Evolutionary conservation across 2,888 invertebrate species (phyloP), one percentile per base, ranked within the genome.

Genomic region (Drosophila merina): DNA sequence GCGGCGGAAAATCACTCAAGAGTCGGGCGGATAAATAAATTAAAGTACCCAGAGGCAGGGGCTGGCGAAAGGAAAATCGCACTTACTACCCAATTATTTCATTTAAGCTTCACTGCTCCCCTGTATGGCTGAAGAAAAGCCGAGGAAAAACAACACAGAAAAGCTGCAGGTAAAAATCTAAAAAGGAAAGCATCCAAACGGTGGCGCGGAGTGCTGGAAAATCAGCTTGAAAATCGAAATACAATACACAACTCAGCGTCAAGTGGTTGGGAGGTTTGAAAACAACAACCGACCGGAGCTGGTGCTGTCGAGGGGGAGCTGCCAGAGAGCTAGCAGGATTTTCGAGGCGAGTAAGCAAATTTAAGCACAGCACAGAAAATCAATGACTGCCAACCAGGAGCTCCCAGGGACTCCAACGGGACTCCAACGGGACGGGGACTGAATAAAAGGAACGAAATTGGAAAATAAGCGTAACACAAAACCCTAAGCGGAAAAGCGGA

Each of bases 41-140:
- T 79, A 81, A 79, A 66, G 58, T 36, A n/a, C n/a, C 36, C n/a
- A 74, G 64, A 54, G 64, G 72, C 62, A 79, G 60, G 45, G 52
- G 51, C 58, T 62, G 42, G 66, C 49, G 25, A 51, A 54, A 49
- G 42, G 55, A 54, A 75, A 70, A 76, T 64, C 80, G 75, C 72
- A 87, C 88, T 87, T 89, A 89, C 90, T 88, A 90, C 85, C 89
- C 89, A 89, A 89, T 89, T 90, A 89, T 90, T 89, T 89, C 88
- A 89, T 90, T 89, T 86, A 89, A 86, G 90, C 90, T 89, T 86
- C 89, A 90, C 75, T 88, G 90, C 85, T 72, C 70, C 77, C 58
- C 81, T 71, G 72, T 20, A 20, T 20, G 20, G 20, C 20, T 72
- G 64, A 62, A 66, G 36, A 47, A 14, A 12, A 47, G 25, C 9